Base-by-base conservation (phyloP, 2,113 vertebrate species). In the Vulpes lagopus region DNA sequence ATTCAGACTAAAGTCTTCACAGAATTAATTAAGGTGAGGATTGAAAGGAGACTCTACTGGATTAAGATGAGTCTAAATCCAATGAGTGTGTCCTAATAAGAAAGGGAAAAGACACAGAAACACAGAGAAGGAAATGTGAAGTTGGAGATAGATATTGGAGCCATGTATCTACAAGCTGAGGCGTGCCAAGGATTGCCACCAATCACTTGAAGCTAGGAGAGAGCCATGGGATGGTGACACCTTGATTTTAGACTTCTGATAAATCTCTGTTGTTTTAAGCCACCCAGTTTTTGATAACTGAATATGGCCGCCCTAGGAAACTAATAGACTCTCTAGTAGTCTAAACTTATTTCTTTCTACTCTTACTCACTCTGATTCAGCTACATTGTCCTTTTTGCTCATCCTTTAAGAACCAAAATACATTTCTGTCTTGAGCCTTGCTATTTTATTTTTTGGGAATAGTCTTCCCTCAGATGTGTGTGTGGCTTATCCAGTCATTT, bases 201-300 rank as follows among this genome's bases (percentile, higher is more conserved):
- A 35, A 20, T 1, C n/a, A n/a, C 67, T n/a, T 7, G 55, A 20
- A 60, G 59, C 43, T 27, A 11, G 19, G 11, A 17, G 43, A 43
- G n/a, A n/a, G 8, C 5, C 1, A 0, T 4, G 30, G 71, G 23
- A 14, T 1, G 3, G 2, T 3, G 0, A 5, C 10, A 59, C 6
- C 17, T 49, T 38, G 14, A 35, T 79, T 74, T 62, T n/a, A 30
- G 49, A 84, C 5, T 69, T 92, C 19, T n/a, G n/a, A 53, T 25
- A 10, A 8, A 8, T 64, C 59, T 53, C 59, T 84, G 17, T 84
- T 27, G 38, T 51, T 87, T 62, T 55, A 74, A 67, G 67, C n/a
- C 38, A 65, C n/a, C 20, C 59, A 15, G n/a, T 38, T 53, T 25
- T 8, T 87, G 73, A 35, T 25, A n/a, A 32, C 32, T 79, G 35